These are phyloP conservation scores for Etheostoma spectabile DNA, from an alignment of 2,113 vertebrate species.

Conservation along the genomic window DNA sequence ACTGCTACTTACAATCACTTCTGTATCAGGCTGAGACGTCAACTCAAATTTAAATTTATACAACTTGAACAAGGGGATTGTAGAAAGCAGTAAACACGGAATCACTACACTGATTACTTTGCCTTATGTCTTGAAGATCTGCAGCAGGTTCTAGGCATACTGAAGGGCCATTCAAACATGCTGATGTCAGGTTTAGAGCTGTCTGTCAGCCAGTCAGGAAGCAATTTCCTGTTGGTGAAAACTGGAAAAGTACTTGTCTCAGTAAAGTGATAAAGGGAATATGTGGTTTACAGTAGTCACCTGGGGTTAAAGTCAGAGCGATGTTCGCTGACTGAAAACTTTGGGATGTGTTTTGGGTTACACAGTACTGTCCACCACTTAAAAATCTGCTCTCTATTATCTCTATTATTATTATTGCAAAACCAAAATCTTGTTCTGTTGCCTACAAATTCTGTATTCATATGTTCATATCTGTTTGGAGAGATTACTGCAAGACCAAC, in stretches of 20 bases:
- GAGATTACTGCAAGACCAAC: no score
- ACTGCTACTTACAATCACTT: background rate
- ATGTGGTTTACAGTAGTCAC: conserved; percentile 4
- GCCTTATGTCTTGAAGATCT: conserved; percentile 41
- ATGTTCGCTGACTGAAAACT: conserved; percentile 12
- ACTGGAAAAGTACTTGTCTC: conserved; percentile 56
- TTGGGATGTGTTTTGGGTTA: conserved; percentile 3
- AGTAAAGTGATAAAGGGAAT: conserved; percentile 41
- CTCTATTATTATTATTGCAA: no score
- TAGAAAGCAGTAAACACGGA: conserved; percentile 5
- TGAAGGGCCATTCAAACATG: conserved; percentile 37
- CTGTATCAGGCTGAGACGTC: conserved; percentile 5
- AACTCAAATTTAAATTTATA: background rate
- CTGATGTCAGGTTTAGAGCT: conserved; percentile 33
- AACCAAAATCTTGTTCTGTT: no score
- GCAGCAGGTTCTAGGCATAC: conserved; percentile 27
- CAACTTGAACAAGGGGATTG: background rate
- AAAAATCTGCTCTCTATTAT: background rate
- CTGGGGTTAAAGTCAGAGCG: conserved; percentile 27
- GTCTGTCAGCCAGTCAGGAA: conserved; percentile 44
- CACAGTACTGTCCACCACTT: background rate
- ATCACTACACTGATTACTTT: conserved; percentile 48
- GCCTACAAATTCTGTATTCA: no score
- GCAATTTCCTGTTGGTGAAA: conserved; percentile 63
- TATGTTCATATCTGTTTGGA: no score